Evolutionary conservation across 2,113 vertebrate genomes (phyloP).

Genomic region (Epinephelus moara): DNA sequence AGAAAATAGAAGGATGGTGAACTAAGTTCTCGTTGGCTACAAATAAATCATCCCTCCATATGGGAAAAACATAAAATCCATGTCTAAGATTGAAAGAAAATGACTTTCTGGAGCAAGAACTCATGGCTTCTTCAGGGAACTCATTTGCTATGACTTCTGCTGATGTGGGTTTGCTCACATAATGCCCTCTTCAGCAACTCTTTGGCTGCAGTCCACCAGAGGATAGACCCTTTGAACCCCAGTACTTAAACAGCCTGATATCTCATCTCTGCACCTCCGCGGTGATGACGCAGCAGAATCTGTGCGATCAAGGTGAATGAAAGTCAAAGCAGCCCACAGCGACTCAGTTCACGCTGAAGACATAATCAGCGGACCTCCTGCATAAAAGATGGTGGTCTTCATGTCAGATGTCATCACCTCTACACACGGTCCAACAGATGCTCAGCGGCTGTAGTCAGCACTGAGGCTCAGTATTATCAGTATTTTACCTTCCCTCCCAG

Average conservation of each 20-base stretch:
- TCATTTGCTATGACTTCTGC: constrained; percentile 61
- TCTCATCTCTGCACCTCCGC: constrained; percentile 48
- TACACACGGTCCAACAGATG: constrained; percentile 7
- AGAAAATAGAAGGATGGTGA: neutral
- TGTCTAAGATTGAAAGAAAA: constrained; percentile 5
- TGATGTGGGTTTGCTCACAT: constrained; percentile 50
- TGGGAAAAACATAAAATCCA: neutral
- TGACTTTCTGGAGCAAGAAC: neutral
- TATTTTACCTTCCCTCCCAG: neutral
- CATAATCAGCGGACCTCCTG: constrained; percentile 24
- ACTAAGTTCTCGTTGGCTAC: neutral
- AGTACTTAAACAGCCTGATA: constrained; percentile 29
- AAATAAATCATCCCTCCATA: neutral
- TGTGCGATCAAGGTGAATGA: constrained; percentile 68
- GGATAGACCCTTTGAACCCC: constrained; percentile 61
- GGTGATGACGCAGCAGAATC: constrained; percentile 61
- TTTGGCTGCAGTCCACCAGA: constrained; percentile 57
- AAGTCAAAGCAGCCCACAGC: constrained; percentile 52
- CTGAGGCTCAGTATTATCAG: neutral
- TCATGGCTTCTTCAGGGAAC: constrained; percentile 37
- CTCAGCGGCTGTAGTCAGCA: constrained; percentile 13
- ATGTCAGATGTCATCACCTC: constrained; percentile 28
- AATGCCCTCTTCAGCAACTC: constrained; percentile 60
- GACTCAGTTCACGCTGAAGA: constrained; percentile 10
- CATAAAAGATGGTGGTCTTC: constrained; percentile 24